Evolutionary conservation across 2,113 vertebrate genomes (phyloP).

Genomic region (Smithornis capensis): DNA sequence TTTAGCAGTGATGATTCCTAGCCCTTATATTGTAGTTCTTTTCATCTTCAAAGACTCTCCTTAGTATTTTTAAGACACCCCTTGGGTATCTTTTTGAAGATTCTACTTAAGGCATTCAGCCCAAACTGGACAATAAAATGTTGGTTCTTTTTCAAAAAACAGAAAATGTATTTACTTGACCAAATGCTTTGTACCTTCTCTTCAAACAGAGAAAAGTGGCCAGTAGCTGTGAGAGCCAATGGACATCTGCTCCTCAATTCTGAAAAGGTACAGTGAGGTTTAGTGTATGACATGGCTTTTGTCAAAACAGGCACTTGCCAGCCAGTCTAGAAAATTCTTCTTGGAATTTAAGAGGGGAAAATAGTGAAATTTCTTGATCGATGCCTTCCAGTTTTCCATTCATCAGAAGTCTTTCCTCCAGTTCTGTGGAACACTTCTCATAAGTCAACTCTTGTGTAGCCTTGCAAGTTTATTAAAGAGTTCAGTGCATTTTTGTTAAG

Average conservation of each 20-base stretch:
- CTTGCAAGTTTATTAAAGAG: background rate
- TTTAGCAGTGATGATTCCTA: background rate
- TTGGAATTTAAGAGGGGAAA: background rate
- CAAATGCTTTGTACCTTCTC: background rate
- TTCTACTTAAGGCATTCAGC: background rate
- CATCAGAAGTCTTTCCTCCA: background rate
- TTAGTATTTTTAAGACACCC: background rate
- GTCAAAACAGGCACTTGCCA: background rate
- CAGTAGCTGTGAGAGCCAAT: conserved; percentile 91
- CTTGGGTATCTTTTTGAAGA: background rate
- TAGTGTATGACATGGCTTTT: background rate
- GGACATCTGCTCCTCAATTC: conserved; percentile 97
- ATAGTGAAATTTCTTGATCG: background rate
- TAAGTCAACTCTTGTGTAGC: background rate
- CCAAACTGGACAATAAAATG: background rate
- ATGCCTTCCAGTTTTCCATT: background rate
- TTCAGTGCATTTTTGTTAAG: background rate
- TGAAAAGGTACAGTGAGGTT: conserved; percentile 84
- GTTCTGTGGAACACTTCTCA: background rate
- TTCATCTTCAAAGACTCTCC: background rate
- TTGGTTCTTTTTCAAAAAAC: background rate
- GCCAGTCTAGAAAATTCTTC: background rate
- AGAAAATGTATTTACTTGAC: background rate
- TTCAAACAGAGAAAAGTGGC: conserved; percentile 89
- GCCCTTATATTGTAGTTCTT: background rate